Evolutionary conservation across 2,888 invertebrate species (phyloP).

Genomic region (Stegana nigrithorax): DNA sequence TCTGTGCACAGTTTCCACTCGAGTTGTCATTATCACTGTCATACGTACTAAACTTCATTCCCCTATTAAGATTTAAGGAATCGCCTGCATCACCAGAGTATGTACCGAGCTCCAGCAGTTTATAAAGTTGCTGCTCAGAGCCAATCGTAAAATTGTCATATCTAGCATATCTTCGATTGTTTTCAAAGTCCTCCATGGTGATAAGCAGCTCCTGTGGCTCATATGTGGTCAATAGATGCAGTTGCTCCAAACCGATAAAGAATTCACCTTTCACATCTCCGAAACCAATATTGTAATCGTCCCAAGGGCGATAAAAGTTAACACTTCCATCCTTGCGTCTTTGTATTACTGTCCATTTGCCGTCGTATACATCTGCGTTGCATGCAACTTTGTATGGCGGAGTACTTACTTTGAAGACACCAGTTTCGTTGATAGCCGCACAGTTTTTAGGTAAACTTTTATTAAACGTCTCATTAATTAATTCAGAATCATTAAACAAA

Average conservation of each 20-base stretch:
- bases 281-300: slow-evolving; percentile 76
- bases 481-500: too few species aligned
- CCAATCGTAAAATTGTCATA: slow-evolving; percentile 77
- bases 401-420: not conserved
- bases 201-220: slow-evolving; percentile 73
- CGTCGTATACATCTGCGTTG: slow-evolving; percentile 53
- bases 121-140: slow-evolving; percentile 74
- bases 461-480: too few species aligned
- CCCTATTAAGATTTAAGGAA: slow-evolving; percentile 76
- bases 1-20: slow-evolving; percentile 75
- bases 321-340: slow-evolving; percentile 75
- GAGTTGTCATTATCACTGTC: slow-evolving; percentile 77
- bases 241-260: slow-evolving; percentile 77
- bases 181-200: slow-evolving; percentile 74
- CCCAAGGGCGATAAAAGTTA: slow-evolving; percentile 76
- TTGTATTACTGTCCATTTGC: slow-evolving; percentile 79
- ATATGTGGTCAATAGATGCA: slow-evolving; percentile 69
- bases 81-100: slow-evolving; percentile 77
- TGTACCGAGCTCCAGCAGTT: slow-evolving; percentile 74
- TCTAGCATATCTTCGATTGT: slow-evolving; percentile 71
- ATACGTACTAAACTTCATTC: slow-evolving; percentile 76
- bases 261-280: slow-evolving; percentile 77
- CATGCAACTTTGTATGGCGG: slow-evolving; percentile 37
- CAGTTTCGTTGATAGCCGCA: too few species aligned
- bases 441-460: too few species aligned